phyloP scores from a whole-genome alignment of 1,140 invertebrate species.

The Plutomurus gul region DNA sequence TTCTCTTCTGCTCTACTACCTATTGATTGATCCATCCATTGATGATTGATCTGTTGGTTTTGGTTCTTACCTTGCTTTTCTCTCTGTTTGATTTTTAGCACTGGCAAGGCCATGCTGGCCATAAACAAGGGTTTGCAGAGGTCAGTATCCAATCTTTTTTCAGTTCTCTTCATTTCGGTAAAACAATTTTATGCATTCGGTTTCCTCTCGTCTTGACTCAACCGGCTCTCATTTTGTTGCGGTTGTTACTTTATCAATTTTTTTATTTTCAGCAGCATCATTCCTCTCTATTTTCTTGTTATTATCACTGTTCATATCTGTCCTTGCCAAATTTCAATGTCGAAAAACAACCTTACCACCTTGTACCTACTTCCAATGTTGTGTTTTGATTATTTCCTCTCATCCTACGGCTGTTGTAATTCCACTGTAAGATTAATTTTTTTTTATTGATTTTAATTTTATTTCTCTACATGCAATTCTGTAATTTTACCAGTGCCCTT shows the following conservation, averaged over 20 bases:
- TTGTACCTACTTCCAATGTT: too few relatives aligned
- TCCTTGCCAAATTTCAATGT: background rate
- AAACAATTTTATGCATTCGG: slow-evolving; percentile 26
- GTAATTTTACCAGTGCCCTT: too few relatives aligned
- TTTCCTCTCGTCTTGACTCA: slow-evolving; percentile 28
- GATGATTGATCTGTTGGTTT: slow-evolving; percentile 50
- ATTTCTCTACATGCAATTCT: too few relatives aligned
- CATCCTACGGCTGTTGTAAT: too few relatives aligned
- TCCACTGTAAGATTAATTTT: too few relatives aligned
- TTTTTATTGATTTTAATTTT: too few relatives aligned
- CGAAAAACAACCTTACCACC: too few relatives aligned
- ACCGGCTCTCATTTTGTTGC: slow-evolving; percentile 15
- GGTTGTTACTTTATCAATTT: slow-evolving; percentile 11
- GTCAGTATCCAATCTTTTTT: slow-evolving; percentile 66
- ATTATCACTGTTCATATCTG: slow-evolving; percentile 22
- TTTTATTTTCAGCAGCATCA: slow-evolving; percentile 48
- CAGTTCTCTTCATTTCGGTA: slow-evolving; percentile 34
- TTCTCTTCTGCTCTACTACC: background rate
- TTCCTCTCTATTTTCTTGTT: slow-evolving; percentile 52
- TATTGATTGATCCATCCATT: slow-evolving; percentile 37
- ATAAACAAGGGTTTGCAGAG: slow-evolving; percentile 87
- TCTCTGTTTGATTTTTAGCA: slow-evolving; percentile 69
- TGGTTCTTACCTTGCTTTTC: slow-evolving; percentile 59
- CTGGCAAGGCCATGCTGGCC: slow-evolving; percentile 80
- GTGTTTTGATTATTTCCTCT: too few relatives aligned